phyloP scores from a whole-genome alignment of 2,113 vertebrate species.

The Mastomys natalensis region DNA sequence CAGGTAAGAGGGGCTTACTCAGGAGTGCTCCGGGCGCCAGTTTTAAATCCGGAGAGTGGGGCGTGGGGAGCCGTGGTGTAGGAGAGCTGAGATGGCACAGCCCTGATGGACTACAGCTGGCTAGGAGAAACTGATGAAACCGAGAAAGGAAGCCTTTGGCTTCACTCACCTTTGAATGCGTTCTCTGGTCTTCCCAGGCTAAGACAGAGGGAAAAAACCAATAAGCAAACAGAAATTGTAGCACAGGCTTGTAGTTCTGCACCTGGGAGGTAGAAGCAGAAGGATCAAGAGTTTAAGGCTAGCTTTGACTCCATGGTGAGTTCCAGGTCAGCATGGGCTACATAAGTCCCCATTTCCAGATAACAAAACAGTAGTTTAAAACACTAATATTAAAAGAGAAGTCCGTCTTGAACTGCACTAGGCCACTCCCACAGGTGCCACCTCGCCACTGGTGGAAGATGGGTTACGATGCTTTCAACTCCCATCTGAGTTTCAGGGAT shows the following conservation, averaged over 20 bases:
- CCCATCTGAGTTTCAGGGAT: background rate
- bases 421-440: background rate
- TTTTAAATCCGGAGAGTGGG: background rate
- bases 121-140: background rate
- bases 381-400: background rate
- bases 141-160: background rate
- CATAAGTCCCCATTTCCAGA: background rate
- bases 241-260: background rate
- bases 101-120: background rate
- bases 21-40: background rate
- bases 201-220: background rate
- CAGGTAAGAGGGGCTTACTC: constrained; percentile 20
- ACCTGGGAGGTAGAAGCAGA: background rate
- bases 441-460: background rate
- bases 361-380: background rate
- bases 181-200: background rate
- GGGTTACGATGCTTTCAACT: background rate
- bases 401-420: too few species aligned
- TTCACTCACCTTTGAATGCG: background rate
- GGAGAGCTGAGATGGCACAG: background rate
- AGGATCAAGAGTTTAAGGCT: background rate
- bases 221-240: background rate
- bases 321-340: background rate
- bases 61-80: background rate
- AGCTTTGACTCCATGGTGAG: background rate